These are phyloP conservation scores for Onychostruthus taczanowskii DNA, from an alignment of 2,113 vertebrate species.

Conservation along the genomic window DNA sequence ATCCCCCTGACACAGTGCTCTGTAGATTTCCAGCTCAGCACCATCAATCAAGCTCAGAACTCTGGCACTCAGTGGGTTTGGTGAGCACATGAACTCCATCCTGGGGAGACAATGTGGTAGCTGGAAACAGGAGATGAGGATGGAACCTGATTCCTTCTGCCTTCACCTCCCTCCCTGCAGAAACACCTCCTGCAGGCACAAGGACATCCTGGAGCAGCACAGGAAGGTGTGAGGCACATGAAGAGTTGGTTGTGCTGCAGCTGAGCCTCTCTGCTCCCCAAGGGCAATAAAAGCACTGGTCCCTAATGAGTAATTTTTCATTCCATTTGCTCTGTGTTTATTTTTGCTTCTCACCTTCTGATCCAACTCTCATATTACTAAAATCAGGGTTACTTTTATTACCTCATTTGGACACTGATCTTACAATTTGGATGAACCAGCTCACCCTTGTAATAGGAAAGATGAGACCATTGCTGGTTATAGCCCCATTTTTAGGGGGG, in stretches of 20 bases:
- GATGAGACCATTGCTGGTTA: not conserved
- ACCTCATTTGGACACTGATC: conserved; percentile 29
- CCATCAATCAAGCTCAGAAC: not conserved
- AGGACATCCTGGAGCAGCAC: not conserved
- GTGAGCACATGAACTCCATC: not conserved
- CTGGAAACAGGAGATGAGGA: not conserved
- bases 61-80: not conserved
- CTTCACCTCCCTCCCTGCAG: not conserved
- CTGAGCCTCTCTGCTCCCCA: not conserved
- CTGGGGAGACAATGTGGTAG: not conserved
- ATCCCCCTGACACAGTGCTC: not conserved
- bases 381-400: conserved; percentile 31
- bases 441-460: not conserved
- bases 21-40: not conserved
- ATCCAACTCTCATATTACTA: not conserved
- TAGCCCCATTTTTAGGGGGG: not conserved
- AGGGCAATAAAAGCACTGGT: not conserved
- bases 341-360: not conserved
- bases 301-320: conserved; percentile 13
- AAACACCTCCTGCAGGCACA: not conserved
- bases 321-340: not conserved
- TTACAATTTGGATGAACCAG: conserved; percentile 5
- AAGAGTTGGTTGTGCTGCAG: not conserved
- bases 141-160: not conserved
- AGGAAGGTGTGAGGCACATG: not conserved